Evolutionary conservation across 1,140 invertebrate species (phyloP).

Genomic region (Dysdera silvatica): DNA sequence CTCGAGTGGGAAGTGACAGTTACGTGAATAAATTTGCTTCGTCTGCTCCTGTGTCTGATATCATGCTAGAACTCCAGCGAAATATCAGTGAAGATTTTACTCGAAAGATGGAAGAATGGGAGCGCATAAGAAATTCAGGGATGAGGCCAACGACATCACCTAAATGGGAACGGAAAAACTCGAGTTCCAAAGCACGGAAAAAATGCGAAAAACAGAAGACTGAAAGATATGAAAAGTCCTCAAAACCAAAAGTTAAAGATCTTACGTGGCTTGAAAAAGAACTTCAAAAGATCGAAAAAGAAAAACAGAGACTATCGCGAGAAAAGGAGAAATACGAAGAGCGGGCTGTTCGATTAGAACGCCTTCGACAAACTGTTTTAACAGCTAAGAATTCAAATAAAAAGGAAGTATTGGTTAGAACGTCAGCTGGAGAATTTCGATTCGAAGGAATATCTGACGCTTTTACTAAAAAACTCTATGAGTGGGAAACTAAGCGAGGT

Average conservation of each 20-base stretch:
- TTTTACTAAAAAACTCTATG: constrained; percentile 77
- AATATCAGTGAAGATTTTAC: constrained; percentile 63
- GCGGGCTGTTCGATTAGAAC: constrained; percentile 54
- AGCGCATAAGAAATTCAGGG: constrained; percentile 39
- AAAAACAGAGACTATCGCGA: constrained; percentile 53
- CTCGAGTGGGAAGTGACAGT: constrained; percentile 14
- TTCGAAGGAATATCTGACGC: constrained; percentile 78
- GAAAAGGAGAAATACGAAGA: constrained; percentile 55
- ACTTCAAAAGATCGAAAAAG: constrained; percentile 54
- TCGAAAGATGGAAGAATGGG: constrained; percentile 64
- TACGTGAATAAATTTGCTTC: constrained; percentile 12
- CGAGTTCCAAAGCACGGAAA: background rate
- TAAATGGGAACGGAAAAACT: constrained; percentile 32
- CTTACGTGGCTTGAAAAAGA: constrained; percentile 54
- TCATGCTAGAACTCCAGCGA: constrained; percentile 51
- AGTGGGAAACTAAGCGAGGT: constrained; percentile 78
- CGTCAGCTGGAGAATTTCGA: constrained; percentile 67
- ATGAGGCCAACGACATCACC: constrained; percentile 18
- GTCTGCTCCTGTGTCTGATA: background rate
- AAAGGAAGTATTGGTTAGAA: constrained; percentile 66
- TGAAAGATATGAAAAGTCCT: constrained; percentile 4
- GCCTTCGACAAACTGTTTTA: constrained; percentile 53
- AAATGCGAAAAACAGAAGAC: background rate
- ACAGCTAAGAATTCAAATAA: constrained; percentile 44
- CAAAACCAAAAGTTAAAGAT: constrained; percentile 42